Evolutionary conservation across 2,888 invertebrate genomes (phyloP).

Genomic region (Coremacera marginata): DNA sequence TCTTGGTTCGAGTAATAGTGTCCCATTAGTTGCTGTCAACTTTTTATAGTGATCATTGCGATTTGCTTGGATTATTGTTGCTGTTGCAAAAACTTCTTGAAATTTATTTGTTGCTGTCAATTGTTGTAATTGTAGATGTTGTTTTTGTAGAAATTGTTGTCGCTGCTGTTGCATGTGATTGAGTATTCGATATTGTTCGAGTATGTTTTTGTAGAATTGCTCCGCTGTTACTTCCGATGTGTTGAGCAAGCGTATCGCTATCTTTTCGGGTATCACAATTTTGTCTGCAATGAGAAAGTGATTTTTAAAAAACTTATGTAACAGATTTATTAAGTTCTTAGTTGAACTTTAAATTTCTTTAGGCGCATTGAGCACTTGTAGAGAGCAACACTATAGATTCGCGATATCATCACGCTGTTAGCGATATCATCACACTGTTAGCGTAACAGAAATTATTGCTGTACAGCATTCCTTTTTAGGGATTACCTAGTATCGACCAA

Average conservation of each 20-base stretch:
- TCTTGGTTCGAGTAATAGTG: constrained; percentile 54
- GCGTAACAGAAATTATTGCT: too few relatives aligned
- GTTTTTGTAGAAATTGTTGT: constrained; percentile 62
- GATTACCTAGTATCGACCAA: too few relatives aligned
- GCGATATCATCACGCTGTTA: too few relatives aligned
- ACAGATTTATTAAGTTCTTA: too few relatives aligned
- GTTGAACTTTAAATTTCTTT: too few relatives aligned
- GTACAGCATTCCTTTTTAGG: too few relatives aligned
- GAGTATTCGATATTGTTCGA: constrained; percentile 63
- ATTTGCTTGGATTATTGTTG: constrained; percentile 64
- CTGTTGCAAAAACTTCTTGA: constrained; percentile 64
- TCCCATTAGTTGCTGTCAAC: constrained; percentile 50
- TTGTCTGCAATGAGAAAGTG: constrained; percentile 59
- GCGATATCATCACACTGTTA: too few relatives aligned
- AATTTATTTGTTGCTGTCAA: constrained; percentile 62
- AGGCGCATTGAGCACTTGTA: too few relatives aligned
- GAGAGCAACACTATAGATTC: too few relatives aligned
- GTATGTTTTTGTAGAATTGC: constrained; percentile 68
- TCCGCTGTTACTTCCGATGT: constrained; percentile 68
- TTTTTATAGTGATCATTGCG: constrained; percentile 53
- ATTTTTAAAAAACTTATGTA: too few relatives aligned
- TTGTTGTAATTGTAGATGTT: constrained; percentile 62
- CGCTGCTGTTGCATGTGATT: constrained; percentile 61
- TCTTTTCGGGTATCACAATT: constrained; percentile 69
- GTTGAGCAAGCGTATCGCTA: constrained; percentile 67